These are phyloP conservation scores for Dusona sp. DNA, from an alignment of 2,888 invertebrate genomes.

Conservation along the genomic window DNA sequence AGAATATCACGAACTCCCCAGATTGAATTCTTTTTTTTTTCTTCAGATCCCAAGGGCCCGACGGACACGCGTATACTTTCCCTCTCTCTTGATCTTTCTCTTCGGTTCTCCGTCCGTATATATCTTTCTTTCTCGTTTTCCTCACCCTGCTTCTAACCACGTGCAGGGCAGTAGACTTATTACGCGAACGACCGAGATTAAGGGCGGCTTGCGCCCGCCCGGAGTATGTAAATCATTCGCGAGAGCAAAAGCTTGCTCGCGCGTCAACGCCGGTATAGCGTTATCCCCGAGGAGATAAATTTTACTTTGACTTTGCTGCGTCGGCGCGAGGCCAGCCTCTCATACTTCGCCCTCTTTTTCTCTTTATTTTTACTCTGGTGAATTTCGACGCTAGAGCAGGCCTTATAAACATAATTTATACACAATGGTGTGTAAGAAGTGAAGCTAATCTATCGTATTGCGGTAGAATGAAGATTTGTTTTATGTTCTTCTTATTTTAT, in stretches of 20 bases:
- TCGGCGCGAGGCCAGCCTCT: slow-evolving; percentile 55
- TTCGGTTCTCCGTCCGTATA: slow-evolving; percentile 11
- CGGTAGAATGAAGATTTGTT: neutral
- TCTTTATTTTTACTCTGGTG: neutral
- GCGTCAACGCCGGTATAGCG: slow-evolving; percentile 56
- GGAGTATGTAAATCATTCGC: slow-evolving; percentile 68
- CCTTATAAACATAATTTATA: slow-evolving; percentile 21
- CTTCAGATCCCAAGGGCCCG: slow-evolving; percentile 25
- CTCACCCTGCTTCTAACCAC: slow-evolving; percentile 20
- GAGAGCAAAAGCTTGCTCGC: slow-evolving; percentile 70
- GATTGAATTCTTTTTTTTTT: slow-evolving; percentile 57
- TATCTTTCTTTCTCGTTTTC: slow-evolving; percentile 23
- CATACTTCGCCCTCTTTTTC: slow-evolving; percentile 37
- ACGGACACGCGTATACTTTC: slow-evolving; percentile 40
- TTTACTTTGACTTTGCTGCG: slow-evolving; percentile 72
- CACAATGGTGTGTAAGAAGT: neutral
- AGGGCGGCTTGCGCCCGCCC: slow-evolving; percentile 60
- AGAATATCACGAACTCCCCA: slow-evolving; percentile 45
- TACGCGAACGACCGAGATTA: slow-evolving; percentile 65
- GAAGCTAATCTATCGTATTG: slow-evolving; percentile 1
- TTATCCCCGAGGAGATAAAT: slow-evolving; percentile 74
- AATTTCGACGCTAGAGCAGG: neutral
- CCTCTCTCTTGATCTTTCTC: slow-evolving; percentile 16
- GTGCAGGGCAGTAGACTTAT: slow-evolving; percentile 50
- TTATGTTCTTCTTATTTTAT: neutral